Base-by-base conservation (phyloP, 2,888 invertebrate species). In the Nephrotoma guestfalica region DNA sequence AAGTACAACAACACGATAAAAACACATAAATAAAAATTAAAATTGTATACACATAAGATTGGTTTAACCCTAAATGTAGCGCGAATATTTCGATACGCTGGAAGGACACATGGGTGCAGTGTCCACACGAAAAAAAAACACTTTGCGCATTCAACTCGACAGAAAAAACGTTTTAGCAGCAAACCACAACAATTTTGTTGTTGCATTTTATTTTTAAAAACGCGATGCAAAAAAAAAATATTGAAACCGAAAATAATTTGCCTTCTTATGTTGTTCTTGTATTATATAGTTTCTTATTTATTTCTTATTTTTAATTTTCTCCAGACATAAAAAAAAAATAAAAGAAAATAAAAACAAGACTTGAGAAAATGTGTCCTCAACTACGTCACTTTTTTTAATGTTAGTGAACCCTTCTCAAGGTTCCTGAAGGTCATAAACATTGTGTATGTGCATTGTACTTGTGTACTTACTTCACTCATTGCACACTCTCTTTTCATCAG, bases 341-440 rank as follows among this genome's bases (percentile, higher is more conserved):
- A 84, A 84, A 42, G 42, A 42, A 84, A 84, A 84, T 5, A 41
- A 85, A 85, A 85, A 85, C 41, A 85, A 85, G 43, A 85, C 43
- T 18, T 71, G 30, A 85, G 18, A 43, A 85, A 43, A 85, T 85
- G 41, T 85, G 85, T 85, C 85, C 42, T 85, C 85, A 86, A 51
- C 86, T 86, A 86, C 86, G 86, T 57, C 86, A 86, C 41, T 43
- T 85, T 30, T 30, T 30, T 71, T 86, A 57, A 51, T 86, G 86
- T 86, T 86, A 86, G 86, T 86, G 86, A 86, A 86, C 86, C 86
- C 41, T 86, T 51, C 51, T 41, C 86, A 86, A 86, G 86, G 86
- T 86, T 86, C 86, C 51, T 86, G 86, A 86, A 86, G 86, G 86
- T 86, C 86, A 86, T 51, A 86, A 51, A 84, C 84, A 84, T 84